Conservation (phyloP, 2,888 invertebrate genomes). For the Holacanthella duospinosa region DNA sequence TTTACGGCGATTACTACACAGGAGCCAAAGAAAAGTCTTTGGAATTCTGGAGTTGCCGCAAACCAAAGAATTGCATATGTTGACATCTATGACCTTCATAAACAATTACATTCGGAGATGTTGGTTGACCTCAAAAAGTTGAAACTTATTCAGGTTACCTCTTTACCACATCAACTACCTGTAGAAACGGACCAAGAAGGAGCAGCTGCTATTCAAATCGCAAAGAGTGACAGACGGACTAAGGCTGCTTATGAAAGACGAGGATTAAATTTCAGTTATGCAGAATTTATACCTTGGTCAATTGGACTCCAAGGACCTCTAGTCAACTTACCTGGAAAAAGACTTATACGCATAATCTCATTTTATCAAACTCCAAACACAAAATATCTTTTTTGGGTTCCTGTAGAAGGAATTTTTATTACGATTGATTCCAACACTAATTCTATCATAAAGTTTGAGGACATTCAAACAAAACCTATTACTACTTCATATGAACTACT, state of each 20-base stretch:
- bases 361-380: not conserved
- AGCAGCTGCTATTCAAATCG: not conserved
- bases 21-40: not conserved
- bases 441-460: not conserved
- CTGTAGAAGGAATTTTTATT: not conserved
- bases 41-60: not conserved
- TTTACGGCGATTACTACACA: not conserved
- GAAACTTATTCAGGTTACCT: not conserved
- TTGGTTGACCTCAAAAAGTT: not conserved
- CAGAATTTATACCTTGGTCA: not conserved
- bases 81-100: not conserved
- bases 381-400: not conserved
- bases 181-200: not conserved
- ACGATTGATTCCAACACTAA: not conserved
- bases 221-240: not conserved
- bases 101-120: not conserved
- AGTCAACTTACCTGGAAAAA: not conserved
- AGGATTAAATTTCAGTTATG: not conserved
- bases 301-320: not conserved
- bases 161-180: not conserved
- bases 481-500: no score
- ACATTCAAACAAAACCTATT: not conserved
- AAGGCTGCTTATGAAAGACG: not conserved
- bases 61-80: not conserved
- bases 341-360: not conserved